Base-by-base conservation (phyloP, 2,797 vertebrate species). In the Halcyon chelicuti region DNA sequence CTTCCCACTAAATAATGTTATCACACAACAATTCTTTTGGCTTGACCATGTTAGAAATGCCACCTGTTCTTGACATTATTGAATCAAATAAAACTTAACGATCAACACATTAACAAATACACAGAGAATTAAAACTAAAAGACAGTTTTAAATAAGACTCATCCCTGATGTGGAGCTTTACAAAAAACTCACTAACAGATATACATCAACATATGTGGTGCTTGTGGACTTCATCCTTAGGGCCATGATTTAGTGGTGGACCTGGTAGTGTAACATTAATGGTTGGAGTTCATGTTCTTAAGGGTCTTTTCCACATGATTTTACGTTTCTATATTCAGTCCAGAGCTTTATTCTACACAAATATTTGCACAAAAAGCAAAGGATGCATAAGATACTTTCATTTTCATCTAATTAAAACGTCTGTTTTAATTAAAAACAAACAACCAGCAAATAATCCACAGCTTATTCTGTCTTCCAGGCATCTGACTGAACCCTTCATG, bases 141-240 rank as follows among this genome's bases (percentile, higher is more conserved):
- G 11, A 46, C 26, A 16, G 4, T 54, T 68, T 57, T 57, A 83
- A 73, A 74, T 7, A 71, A 47, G 11, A 63, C 8, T 46, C 12
- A 4, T 21, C 7, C 55, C 44, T 74, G 23, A 62, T 14, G 20
- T 20, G 91, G 51, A 91, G 35, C 12, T 23, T 23, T 20, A 60
- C 18, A 44, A 73, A 54, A 9, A 77, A 83, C 31, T 44, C 16
- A 23, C 6, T 57, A 73, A 86, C 0, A 61, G 5, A 22, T 39
- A 19, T 37, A 18, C 7, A 58, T 51, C 44, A 74, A 51, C 4
- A 8, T 7, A 40, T 1, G 10, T 26, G 5, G 35, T 1, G 4
- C 20, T 51, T 46, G 5, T 23, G 51, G 35, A 66, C 2, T 1
- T 15, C 0, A 0, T 1, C 0, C 26, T 57, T 44, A 40, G 12